Percentiles rank a stretch among this genome's conserved stretches.
These are phyloP conservation scores for Conus ventricosus DNA, from an alignment of 1,140 invertebrate species.

Conservation along the genomic window DNA sequence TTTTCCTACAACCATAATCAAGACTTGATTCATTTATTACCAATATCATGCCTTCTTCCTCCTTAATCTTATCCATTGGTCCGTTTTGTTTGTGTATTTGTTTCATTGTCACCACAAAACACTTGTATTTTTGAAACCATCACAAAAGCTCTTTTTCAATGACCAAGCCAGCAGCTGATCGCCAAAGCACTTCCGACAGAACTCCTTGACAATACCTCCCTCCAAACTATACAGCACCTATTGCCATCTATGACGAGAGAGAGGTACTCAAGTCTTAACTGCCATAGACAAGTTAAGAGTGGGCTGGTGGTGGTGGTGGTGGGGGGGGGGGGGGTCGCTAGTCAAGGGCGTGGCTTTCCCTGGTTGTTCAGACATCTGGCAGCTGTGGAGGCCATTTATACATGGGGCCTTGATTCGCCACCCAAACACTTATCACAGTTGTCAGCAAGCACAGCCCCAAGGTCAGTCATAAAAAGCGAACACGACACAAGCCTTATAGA, in stretches of 20 bases:
- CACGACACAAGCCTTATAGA: background rate
- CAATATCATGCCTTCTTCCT: no score
- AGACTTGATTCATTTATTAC: no score
- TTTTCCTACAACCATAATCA: no score
- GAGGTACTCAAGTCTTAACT: background rate
- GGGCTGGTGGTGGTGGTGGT: background rate
- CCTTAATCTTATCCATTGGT: no score
- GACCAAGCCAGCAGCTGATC: background rate
- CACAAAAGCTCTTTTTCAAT: no score
- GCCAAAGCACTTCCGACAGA: background rate
- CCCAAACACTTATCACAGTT: background rate
- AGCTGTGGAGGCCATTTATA: background rate
- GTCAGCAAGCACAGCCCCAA: background rate
- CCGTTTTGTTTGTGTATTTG: no score
- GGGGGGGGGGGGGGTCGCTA: no score
- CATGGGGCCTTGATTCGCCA: background rate
- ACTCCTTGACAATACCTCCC: background rate
- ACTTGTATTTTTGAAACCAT: no score
- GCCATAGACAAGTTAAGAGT: conserved; percentile 7
- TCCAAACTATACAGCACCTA: background rate
- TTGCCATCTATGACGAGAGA: background rate
- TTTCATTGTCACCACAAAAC: no score
- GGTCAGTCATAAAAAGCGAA: background rate
- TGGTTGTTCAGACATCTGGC: background rate
- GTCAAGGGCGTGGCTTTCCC: background rate